Evolutionary conservation across 2,888 invertebrate genomes (phyloP).

Genomic region (Idaea dimidiata): DNA sequence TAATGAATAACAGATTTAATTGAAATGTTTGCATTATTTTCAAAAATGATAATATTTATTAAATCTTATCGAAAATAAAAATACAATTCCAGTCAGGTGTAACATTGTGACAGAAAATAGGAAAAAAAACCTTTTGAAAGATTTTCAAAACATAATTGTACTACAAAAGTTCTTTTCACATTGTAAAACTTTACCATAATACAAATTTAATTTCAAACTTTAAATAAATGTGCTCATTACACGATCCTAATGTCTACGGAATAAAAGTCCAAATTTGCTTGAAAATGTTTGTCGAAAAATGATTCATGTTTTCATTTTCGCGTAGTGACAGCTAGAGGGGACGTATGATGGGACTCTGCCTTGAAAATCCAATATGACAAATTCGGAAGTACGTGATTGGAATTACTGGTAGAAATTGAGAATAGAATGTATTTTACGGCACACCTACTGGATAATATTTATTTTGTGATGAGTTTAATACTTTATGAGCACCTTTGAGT

Average conservation of each 20-base stretch:
- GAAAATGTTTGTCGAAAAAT: slow-evolving; percentile 24
- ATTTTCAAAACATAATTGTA: neutral
- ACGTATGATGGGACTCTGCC: slow-evolving; percentile 68
- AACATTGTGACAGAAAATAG: neutral
- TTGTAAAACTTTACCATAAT: slow-evolving; percentile 5
- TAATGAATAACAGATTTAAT: too few species aligned
- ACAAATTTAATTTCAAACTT: neutral
- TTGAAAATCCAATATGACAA: slow-evolving; percentile 80
- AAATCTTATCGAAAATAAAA: too few species aligned
- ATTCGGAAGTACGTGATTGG: slow-evolving; percentile 79
- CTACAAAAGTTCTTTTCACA: neutral
- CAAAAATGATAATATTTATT: too few species aligned
- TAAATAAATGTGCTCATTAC: neutral
- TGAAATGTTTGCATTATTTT: too few species aligned
- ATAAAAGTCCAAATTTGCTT: neutral
- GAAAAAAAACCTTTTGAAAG: neutral
- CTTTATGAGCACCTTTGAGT: neutral
- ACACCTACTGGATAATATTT: neutral
- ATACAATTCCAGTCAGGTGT: neutral
- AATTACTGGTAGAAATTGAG: slow-evolving; percentile 45
- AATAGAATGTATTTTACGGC: neutral
- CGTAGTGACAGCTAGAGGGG: slow-evolving; percentile 69
- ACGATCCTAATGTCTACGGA: neutral
- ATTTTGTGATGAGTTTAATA: neutral
- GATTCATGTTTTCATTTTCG: slow-evolving; percentile 77